phyloP scores from a whole-genome alignment of 2,888 invertebrate species.

The Alviniconcha strummeri region DNA sequence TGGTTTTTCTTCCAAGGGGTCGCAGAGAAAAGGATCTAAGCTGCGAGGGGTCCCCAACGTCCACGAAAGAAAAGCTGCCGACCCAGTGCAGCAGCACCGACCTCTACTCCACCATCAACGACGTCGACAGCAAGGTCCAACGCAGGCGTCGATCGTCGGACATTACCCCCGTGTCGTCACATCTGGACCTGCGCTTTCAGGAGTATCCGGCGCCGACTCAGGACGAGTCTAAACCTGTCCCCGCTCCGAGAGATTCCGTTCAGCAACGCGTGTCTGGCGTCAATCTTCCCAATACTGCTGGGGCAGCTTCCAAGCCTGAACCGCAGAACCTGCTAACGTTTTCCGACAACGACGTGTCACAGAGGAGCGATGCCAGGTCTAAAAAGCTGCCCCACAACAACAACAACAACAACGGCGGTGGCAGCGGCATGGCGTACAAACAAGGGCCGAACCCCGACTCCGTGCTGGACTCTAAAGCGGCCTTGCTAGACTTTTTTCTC shows the following conservation, averaged over 20 bases:
- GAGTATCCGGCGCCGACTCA: not conserved
- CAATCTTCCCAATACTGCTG: no score
- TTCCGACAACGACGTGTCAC: not conserved
- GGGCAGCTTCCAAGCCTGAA: not conserved
- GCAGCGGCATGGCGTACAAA: not conserved
- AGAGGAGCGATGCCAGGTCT: not conserved
- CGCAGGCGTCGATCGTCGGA: slow-evolving; percentile 5
- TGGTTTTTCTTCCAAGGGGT: not conserved
- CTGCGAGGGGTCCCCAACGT: not conserved
- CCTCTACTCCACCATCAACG: slow-evolving; percentile 14
- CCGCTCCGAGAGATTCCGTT: no score
- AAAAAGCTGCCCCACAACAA: not conserved
- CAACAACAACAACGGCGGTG: not conserved
- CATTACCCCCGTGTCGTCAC: slow-evolving; percentile 4
- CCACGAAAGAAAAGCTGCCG: not conserved
- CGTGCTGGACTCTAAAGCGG: not conserved
- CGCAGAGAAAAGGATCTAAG: no score
- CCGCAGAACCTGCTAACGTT: not conserved
- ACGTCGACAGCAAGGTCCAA: no score
- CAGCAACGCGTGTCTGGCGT: no score
- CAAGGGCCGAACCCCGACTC: no score
- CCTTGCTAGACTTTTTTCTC: slow-evolving; percentile 37
- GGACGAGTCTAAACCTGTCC: no score
- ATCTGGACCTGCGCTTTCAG: not conserved
- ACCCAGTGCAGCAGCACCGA: not conserved